Base-by-base conservation (phyloP, 2,113 vertebrate genomes). In the Chlamydotis undulata region DNA sequence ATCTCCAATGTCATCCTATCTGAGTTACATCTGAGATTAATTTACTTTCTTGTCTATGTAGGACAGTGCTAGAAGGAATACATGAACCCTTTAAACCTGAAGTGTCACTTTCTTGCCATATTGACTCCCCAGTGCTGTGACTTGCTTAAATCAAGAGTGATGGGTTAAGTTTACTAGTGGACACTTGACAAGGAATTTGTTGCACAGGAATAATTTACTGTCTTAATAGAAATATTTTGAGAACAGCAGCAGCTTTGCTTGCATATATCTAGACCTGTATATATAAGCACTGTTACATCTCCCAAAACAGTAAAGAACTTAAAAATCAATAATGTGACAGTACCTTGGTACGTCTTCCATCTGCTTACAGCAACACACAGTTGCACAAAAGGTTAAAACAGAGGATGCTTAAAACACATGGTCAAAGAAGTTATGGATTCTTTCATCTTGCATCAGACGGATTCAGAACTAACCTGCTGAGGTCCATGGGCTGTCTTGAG, bases 81-180 rank as follows among this genome's bases (percentile, higher is more conserved):
- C 12, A 70, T 77, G 83, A 78, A 41, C 57, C 55, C 57, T 95
- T 84, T 68, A 95, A 90, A 93, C 26, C 12, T 41, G 23, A 86
- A 83, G 19, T 75, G 63, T 81, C 79, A 83, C 67, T 90, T 91
- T 80, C 61, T 37, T 29, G 14, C 35, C 45, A 18, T 74, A 24
- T 56, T 94, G 2, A 0, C 12, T 67, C 35, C 24, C 37, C 41
- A n/a, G 28, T 29, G 33, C 41, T 64, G 17, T 56, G 43, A 4
- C 18, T 94, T 79, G 31, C 41, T 84, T 77, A 89, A 87, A 93
- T 79, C 50, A 93, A 68, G 50, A 95, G 29, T 84, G 82, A 94
- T 84, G 24, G 11, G 17, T 71, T 91, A 74, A 76, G 78, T 64
- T 83, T 80, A 53, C 31, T 56, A 35, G 37, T 29, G 12, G 14